Evolutionary conservation across 2,797 vertebrate genomes (phyloP), one percentile per base, ranked within the genome.

Genomic region (Gymnothorax reevesii): DNA sequence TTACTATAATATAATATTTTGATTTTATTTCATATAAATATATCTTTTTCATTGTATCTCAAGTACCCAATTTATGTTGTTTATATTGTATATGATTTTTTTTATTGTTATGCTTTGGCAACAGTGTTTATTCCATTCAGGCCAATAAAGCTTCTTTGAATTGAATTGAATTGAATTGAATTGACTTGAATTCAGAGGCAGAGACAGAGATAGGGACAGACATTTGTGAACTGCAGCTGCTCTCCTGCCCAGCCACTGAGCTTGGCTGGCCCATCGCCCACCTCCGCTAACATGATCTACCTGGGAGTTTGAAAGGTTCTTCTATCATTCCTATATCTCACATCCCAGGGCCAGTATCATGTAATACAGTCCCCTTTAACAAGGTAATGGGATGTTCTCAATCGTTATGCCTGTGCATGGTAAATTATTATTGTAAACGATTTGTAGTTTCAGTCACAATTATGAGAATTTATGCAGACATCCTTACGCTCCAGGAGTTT

Each of bases 191-290:
- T 42, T 42, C 1, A 42, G 33, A 42, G 33, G 2, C 1, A 42
- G 33, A 42, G 33, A 42, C 33, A 42, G 33, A 42, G 33, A 92
- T 88, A 88, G 88, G 89, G 52, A 84, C 71, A 1, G 88, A 91
- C 95, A 91, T 94, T 95, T 93, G 94, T 92, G 90, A 91, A 80
- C 87, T 88, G 89, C 90, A 87, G 87, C 60, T 89, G 13, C 87
- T 83, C 90, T 90, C 92, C 90, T 88, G 89, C 89, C 77, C 89
- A 89, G 90, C 93, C 91, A 89, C 90, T 83, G 73, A 69, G 55
- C 73, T 27, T 62, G 83, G 17, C 84, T 85, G 82, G 82, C 86
- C 79, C 64, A 6, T 8, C n/a, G 66, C 80, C 64, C 86, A 66
- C 27, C 59, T 27, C 33, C 33, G n/a, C n/a, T 27, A 80, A n/a